Percentiles rank a stretch among this genome's conserved stretches.
These are phyloP conservation scores for Molothrus aeneus DNA, from an alignment of 2,797 vertebrate species.

Conservation along the genomic window DNA sequence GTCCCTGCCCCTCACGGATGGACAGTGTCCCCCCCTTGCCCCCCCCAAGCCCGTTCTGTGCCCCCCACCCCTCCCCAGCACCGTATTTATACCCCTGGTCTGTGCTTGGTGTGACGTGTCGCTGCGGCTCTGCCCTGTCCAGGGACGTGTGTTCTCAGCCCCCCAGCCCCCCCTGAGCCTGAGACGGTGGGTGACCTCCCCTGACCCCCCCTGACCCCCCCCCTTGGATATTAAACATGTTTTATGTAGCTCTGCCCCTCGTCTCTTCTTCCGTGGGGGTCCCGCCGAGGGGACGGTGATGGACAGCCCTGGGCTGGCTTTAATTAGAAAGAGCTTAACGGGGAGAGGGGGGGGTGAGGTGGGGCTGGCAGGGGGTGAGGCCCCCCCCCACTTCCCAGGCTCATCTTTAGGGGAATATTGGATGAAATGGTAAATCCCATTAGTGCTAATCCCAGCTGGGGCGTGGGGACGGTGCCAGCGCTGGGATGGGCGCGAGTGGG, in stretches of 20 bases:
- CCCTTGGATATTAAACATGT: conserved; percentile 80
- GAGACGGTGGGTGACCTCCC: conserved; percentile 62
- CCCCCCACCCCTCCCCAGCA: not conserved
- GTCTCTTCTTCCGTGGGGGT: conserved; percentile 14
- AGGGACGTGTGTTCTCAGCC: conserved; percentile 23
- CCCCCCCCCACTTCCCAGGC: conserved; percentile 8
- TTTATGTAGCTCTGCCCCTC: conserved; percentile 73
- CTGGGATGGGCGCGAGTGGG: not conserved
- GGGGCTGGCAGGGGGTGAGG: conserved; percentile 69
- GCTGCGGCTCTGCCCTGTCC: conserved; percentile 65
- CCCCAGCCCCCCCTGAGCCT: not conserved
- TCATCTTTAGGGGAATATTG: conserved; percentile 60
- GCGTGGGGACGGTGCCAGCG: conserved; percentile 9
- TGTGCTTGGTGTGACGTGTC: conserved; percentile 73
- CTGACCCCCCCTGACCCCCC: conserved; percentile 45
- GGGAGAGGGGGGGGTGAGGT: no score
- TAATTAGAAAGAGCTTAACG: no score
- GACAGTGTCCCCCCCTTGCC: not conserved
- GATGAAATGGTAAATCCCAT: conserved; percentile 74
- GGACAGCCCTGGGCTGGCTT: not conserved
- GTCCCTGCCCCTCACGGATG: not conserved
- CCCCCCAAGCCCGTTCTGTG: not conserved
- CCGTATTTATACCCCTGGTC: conserved; percentile 42
- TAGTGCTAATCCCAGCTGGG: conserved; percentile 62
- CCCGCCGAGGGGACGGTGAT: not conserved